Conservation (phyloP, 2,113 vertebrate genomes). For the Ammodytes marinus region DNA sequence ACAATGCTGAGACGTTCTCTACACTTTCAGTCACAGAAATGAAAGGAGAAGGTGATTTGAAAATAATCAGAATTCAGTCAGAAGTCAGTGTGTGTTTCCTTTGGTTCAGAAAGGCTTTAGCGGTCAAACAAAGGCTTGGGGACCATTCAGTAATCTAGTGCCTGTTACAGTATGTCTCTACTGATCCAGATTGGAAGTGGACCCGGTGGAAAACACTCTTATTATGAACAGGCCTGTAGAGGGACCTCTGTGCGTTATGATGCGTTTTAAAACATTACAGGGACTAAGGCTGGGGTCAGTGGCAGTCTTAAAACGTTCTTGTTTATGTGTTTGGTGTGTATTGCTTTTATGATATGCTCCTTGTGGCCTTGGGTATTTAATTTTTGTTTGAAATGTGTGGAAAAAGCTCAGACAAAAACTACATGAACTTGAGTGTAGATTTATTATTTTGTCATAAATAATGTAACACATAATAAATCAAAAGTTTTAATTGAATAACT, state of each 20-base stretch:
- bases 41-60: background rate
- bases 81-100: background rate
- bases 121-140: slow-evolving; percentile 31
- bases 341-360: background rate
- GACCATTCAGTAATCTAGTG: slow-evolving; percentile 20
- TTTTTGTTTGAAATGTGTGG: background rate
- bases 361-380: background rate
- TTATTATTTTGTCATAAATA: background rate
- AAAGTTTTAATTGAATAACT: background rate
- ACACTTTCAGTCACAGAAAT: background rate
- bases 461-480: background rate
- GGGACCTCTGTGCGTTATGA: background rate
- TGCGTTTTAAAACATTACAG: background rate
- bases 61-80: background rate
- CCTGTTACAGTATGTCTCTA: slow-evolving; percentile 10
- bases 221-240: background rate
- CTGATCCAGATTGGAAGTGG: slow-evolving; percentile 16
- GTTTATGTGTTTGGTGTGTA: background rate
- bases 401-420: background rate
- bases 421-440: background rate
- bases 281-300: background rate
- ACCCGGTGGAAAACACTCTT: background rate
- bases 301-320: background rate
- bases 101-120: background rate
- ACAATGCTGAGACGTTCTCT: background rate